phyloP scores from a whole-genome alignment of 2,888 invertebrate genomes.

The Gibbula magus region DNA sequence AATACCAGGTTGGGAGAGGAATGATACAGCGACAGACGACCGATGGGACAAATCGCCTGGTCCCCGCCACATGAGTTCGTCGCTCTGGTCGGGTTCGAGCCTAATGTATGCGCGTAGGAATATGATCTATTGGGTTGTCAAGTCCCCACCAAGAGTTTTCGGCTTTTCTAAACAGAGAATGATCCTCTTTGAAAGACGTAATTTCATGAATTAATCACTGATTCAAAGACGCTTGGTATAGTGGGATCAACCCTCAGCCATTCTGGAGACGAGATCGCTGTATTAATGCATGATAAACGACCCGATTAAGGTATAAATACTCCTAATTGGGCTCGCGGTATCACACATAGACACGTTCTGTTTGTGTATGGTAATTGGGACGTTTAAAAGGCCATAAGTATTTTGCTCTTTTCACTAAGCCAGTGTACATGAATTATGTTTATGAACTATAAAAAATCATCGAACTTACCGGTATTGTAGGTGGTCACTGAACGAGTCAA shows the following conservation, averaged over 20 bases:
- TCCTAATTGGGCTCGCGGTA: background rate
- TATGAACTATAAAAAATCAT: too few relatives aligned
- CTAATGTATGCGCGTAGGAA: background rate
- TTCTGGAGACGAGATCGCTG: background rate
- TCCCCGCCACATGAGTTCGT: too few relatives aligned
- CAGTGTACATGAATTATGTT: background rate
- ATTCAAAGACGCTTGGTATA: background rate
- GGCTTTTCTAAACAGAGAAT: too few relatives aligned
- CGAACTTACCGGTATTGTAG: too few relatives aligned
- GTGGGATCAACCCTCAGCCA: background rate
- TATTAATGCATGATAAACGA: background rate
- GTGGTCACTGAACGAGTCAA: too few relatives aligned
- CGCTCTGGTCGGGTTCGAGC: too few relatives aligned
- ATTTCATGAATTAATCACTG: background rate
- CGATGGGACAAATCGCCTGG: background rate
- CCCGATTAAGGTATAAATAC: background rate
- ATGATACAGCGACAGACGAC: background rate
- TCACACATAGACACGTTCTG: background rate
- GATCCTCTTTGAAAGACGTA: background rate
- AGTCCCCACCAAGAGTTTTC: background rate
- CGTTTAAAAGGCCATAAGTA: conserved; percentile 5
- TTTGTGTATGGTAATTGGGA: background rate
- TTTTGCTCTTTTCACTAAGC: background rate
- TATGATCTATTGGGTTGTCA: background rate
- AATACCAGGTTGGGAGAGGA: background rate